Conservation (phyloP, 1,140 invertebrate genomes). For the Diorhabda carinulata region DNA sequence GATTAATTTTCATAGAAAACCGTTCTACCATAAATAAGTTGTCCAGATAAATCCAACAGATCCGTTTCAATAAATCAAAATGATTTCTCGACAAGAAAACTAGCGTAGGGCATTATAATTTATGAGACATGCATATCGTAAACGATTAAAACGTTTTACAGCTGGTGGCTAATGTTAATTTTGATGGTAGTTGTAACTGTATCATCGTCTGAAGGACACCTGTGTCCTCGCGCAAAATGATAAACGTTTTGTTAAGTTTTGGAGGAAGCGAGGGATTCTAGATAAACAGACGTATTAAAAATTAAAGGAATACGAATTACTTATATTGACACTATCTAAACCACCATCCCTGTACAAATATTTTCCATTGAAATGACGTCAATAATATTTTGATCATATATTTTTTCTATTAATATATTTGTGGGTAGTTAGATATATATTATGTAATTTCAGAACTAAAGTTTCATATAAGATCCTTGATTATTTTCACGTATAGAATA, state of each 20-base stretch:
- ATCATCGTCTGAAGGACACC: conserved; percentile 1
- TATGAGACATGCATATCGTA: background rate
- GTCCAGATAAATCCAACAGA: background rate
- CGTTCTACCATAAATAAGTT: background rate
- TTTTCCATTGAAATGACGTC: no score
- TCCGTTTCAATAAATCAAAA: conserved; percentile 1
- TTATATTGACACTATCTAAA: no score
- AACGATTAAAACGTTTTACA: background rate
- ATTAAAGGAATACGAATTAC: no score
- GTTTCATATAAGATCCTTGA: no score
- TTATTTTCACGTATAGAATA: no score
- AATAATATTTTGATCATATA: no score
- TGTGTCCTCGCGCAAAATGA: background rate
- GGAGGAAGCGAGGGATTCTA: no score
- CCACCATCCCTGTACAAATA: no score
- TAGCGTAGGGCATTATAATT: background rate
- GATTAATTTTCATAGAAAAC: background rate
- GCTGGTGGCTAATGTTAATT: background rate
- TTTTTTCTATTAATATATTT: no score
- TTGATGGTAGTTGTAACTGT: background rate
- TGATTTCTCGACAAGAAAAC: background rate
- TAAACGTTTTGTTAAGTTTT: background rate
- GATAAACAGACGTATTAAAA: no score
- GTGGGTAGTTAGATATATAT: no score
- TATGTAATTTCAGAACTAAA: no score